Evolutionary conservation across 2,888 invertebrate genomes (phyloP), one percentile per base, ranked within the genome.

Genomic region (Clepsis dumicolana): DNA sequence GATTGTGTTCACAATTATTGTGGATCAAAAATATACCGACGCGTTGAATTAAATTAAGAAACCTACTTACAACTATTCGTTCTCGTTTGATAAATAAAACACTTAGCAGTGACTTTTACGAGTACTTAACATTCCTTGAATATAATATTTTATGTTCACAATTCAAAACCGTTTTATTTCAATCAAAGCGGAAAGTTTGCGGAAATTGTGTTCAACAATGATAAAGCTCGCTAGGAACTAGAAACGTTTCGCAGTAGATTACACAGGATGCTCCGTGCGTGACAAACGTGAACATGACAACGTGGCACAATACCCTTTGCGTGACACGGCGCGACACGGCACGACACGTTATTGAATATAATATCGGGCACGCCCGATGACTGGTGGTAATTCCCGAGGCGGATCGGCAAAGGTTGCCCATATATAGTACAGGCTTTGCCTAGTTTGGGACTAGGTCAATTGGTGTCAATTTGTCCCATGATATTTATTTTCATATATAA

Each of bases 361-460:
- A 53, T 53, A 53, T 27, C 53, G 53, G n/a, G 53, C 53, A 53
- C 53, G 53, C 53, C 21, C 25, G n/a, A 53, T 53, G 48, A 53
- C 25, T 52, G 10, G 21, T 21, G 21, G 48, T 14, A 44, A 48
- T 48, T 12, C 48, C 21, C 48, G 21, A 48, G 21, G 48, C 44
- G 44, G 16, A 44, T 48, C 48, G 21, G 48, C 48, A 21, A 48
- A 48, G 48, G 48, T 48, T 48, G 48, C 10, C 18, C 48, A 21
- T 21, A 48, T 21, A n/a, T n/a, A n/a, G n/a, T n/a, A n/a, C n/a
- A n/a, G n/a, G n/a, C n/a, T n/a, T n/a, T n/a, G n/a, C n/a, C n/a
- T n/a, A n/a, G n/a, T n/a, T n/a, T n/a, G n/a, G n/a, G n/a, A n/a
- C n/a, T n/a, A n/a, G n/a, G n/a, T n/a, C n/a, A n/a, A n/a, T n/a